Percentiles rank a stretch among this genome's conserved stretches.
Conservation (phyloP, 2,888 invertebrate genomes). For the Charanyca ferruginea region DNA sequence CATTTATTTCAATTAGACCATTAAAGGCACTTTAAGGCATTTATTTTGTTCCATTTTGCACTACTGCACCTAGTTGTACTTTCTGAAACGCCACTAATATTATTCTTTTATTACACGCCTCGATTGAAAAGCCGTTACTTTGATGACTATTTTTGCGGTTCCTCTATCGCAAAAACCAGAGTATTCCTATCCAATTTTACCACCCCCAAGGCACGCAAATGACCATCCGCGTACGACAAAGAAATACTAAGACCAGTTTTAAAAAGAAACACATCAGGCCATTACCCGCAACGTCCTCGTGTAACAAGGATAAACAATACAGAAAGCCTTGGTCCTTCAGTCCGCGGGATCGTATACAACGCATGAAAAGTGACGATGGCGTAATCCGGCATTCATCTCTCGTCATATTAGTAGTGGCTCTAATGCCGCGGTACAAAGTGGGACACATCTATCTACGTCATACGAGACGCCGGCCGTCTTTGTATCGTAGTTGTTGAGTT, state of each 20-base stretch:
- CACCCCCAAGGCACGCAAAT: background rate
- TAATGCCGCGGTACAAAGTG: slow-evolving; percentile 82
- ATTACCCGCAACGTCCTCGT: slow-evolving; percentile 22
- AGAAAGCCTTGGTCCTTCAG: slow-evolving; percentile 45
- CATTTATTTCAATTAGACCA: too few species aligned
- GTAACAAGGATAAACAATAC: slow-evolving; percentile 56
- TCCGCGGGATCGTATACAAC: slow-evolving; percentile 41
- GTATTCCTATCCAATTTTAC: background rate
- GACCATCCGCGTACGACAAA: background rate
- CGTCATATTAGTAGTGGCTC: slow-evolving; percentile 83
- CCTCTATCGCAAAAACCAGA: background rate
- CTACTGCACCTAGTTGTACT: background rate
- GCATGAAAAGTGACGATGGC: slow-evolving; percentile 73
- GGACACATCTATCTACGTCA: slow-evolving; percentile 75
- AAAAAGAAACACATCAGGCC: slow-evolving; percentile 37
- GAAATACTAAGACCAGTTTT: slow-evolving; percentile 17
- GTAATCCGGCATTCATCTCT: slow-evolving; percentile 83
- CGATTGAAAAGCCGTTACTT: background rate
- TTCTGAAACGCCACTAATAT: background rate
- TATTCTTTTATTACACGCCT: background rate
- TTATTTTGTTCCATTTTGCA: background rate
- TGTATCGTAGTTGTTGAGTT: slow-evolving; percentile 28
- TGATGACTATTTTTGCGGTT: background rate
- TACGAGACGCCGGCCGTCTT: slow-evolving; percentile 51
- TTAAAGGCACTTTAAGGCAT: too few species aligned